Evolutionary conservation across 2,797 vertebrate species (phyloP).

Genomic region (Crenichthys baileyi): DNA sequence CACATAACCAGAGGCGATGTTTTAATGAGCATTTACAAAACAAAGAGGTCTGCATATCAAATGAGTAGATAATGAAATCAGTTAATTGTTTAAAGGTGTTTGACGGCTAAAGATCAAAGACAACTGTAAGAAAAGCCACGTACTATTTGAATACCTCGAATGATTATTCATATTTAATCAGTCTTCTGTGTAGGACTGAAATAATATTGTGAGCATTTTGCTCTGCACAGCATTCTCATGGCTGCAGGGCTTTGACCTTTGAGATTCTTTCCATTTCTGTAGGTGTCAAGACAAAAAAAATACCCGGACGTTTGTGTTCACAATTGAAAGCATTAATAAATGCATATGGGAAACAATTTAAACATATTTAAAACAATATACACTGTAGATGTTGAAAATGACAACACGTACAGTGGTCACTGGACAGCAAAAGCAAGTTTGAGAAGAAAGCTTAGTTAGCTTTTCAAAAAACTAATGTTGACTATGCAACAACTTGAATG

Average conservation of each 20-base stretch:
- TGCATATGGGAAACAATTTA: background rate
- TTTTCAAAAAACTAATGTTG: background rate
- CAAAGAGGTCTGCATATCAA: constrained; percentile 65
- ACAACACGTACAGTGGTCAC: background rate
- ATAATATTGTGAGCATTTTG: constrained; percentile 34
- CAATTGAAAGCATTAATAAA: constrained; percentile 19
- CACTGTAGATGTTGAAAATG: background rate
- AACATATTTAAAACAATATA: constrained; percentile 12
- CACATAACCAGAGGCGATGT: constrained; percentile 62
- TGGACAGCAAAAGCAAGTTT: constrained; percentile 4
- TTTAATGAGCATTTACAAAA: constrained; percentile 78
- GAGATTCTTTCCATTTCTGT: constrained; percentile 24
- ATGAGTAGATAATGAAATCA: constrained; percentile 49
- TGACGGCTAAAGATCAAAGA: constrained; percentile 64
- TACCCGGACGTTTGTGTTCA: constrained; percentile 14
- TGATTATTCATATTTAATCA: constrained; percentile 58
- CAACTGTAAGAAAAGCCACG: constrained; percentile 37
- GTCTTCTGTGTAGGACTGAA: constrained; percentile 50
- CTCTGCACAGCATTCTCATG: constrained; percentile 24
- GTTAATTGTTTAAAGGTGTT: constrained; percentile 59
- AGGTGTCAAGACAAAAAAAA: constrained; percentile 35
- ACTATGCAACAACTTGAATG: background rate
- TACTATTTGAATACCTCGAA: constrained; percentile 25
- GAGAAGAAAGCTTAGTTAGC: background rate
- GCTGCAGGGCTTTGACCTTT: constrained; percentile 28